Conservation (phyloP, 2,113 vertebrate species). For the Syngnathus scovelli region DNA sequence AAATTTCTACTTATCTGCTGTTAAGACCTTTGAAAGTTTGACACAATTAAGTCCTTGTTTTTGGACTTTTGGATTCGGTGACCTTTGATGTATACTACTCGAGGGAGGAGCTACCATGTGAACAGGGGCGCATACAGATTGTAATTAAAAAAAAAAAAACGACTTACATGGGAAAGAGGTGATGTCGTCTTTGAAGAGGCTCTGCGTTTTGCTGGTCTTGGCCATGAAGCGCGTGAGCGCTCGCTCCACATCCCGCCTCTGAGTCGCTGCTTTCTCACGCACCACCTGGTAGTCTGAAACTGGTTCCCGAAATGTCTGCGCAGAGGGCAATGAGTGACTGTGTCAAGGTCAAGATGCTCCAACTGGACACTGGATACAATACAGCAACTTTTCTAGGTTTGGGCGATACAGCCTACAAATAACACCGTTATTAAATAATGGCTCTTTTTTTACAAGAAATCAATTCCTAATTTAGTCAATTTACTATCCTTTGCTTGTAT, state of each 20-base stretch:
- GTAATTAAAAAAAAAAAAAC: neutral
- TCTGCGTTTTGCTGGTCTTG: constrained; percentile 94
- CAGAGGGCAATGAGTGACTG: neutral
- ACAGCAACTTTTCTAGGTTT: neutral
- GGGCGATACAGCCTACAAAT: neutral
- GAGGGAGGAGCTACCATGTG: neutral
- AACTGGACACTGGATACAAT: neutral
- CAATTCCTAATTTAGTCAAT: neutral
- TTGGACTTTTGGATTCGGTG: too few relatives aligned
- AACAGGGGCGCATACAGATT: neutral
- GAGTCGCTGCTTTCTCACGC: constrained; percentile 90
- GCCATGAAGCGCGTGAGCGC: constrained; percentile 98
- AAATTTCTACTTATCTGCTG: too few relatives aligned
- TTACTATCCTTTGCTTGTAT: neutral
- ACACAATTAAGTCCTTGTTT: too few relatives aligned
- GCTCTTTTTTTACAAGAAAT: neutral
- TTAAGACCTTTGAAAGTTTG: too few relatives aligned
- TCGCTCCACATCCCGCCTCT: constrained; percentile 89
- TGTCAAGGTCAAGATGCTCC: neutral
- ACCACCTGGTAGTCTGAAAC: constrained; percentile 93
- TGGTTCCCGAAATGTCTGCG: constrained; percentile 90
- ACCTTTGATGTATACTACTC: too few relatives aligned
- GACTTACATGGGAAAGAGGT: constrained; percentile 88
- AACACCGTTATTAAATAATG: too few relatives aligned
- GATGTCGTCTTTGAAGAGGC: constrained; percentile 93